phyloP scores from a whole-genome alignment of 1,140 invertebrate species.

The Panonychus citri region DNA sequence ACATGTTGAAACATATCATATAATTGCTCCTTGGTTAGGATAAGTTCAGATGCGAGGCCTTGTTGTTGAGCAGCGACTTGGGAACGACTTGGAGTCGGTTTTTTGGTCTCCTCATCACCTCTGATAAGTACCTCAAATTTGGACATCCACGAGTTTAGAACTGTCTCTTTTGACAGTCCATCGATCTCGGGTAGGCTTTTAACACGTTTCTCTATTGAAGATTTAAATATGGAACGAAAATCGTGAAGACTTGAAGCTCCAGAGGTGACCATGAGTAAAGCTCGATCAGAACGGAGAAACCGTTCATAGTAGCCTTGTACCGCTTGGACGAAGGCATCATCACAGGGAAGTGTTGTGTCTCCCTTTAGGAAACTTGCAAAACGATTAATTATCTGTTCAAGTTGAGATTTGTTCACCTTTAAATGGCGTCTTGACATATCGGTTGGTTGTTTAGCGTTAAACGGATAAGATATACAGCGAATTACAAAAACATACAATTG shows the following conservation, averaged over 20 bases:
- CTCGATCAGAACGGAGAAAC: conserved; percentile 85
- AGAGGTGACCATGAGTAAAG: conserved; percentile 80
- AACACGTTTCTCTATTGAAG: conserved; percentile 89
- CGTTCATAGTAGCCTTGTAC: conserved; percentile 93
- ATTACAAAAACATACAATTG: conserved; percentile 97
- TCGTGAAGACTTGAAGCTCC: conserved; percentile 94
- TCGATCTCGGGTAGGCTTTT: conserved; percentile 94
- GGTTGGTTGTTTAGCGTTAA: conserved; percentile 95
- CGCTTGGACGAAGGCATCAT: conserved; percentile 97
- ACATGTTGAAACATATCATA: conserved; percentile 99
- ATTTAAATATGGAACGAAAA: conserved; percentile 92
- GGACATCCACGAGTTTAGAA: conserved; percentile 93
- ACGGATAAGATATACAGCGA: conserved; percentile 91
- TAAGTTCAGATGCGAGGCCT: conserved; percentile 56
- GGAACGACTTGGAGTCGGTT: background rate
- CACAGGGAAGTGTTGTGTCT: conserved; percentile 90
- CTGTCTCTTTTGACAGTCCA: conserved; percentile 95
- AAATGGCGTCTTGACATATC: conserved; percentile 79
- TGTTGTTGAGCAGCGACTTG: conserved; percentile 7
- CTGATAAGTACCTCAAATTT: conserved; percentile 95
- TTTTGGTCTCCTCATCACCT: conserved; percentile 37
- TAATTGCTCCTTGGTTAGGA: conserved; percentile 83
- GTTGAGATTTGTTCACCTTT: conserved; percentile 85
- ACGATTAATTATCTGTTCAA: conserved; percentile 78
- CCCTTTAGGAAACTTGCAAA: conserved; percentile 58